These are phyloP conservation scores for Hippocampus abdominalis DNA, from an alignment of 2,113 vertebrate species.

Conservation along the genomic window DNA sequence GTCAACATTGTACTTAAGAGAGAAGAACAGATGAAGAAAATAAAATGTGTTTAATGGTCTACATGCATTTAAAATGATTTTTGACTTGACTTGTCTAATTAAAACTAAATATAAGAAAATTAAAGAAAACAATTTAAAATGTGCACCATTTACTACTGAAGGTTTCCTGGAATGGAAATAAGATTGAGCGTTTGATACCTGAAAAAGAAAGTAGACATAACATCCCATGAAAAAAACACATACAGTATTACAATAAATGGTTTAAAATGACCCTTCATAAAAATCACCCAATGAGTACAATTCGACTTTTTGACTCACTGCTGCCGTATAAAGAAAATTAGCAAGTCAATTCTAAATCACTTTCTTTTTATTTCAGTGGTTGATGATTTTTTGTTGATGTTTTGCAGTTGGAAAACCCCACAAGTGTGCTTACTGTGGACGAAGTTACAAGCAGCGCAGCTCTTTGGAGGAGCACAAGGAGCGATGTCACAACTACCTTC, in stretches of 20 bases:
- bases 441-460: constrained; percentile 98
- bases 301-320: background rate
- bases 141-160: background rate
- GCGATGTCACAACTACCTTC: constrained; percentile 96
- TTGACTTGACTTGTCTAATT: background rate
- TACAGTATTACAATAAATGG: background rate
- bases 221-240: background rate
- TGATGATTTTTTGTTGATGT: constrained; percentile 4
- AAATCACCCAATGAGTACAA: no score
- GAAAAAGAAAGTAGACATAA: background rate
- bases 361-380: background rate
- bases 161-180: no score
- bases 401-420: constrained; percentile 93
- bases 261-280: background rate
- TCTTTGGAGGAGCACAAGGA: constrained; percentile 99
- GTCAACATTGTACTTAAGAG: no score
- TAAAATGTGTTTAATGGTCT: background rate
- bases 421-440: constrained; percentile 97
- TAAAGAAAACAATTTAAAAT: background rate
- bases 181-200: background rate
- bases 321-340: background rate
- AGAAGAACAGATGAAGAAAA: no score
- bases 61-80: background rate
- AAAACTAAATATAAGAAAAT: background rate
- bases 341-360: background rate